These are phyloP conservation scores for Mesaphorura yosii DNA, from an alignment of 1,140 invertebrate genomes.

Conservation along the genomic window DNA sequence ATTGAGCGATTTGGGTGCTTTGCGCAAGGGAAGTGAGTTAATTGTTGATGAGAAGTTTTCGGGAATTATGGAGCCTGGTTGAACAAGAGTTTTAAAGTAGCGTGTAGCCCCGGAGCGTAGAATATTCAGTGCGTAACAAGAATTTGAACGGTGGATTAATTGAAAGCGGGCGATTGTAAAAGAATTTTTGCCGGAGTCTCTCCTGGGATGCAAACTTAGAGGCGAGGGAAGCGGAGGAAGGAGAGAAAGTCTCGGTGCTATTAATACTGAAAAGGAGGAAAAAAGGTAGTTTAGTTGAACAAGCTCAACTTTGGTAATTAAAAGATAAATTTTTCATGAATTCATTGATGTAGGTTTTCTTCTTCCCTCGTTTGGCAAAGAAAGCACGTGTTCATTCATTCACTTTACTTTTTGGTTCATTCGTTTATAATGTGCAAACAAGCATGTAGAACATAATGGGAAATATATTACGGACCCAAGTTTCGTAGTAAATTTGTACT, in stretches of 20 bases:
- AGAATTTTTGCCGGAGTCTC: slow-evolving; percentile 5
- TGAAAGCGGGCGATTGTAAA: slow-evolving; percentile 22
- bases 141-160: slow-evolving; percentile 24
- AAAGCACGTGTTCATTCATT: background rate
- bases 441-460: no score
- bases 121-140: slow-evolving; percentile 18
- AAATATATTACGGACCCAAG: no score
- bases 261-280: background rate
- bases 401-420: no score
- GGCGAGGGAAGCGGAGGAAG: background rate
- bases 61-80: background rate
- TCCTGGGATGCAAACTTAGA: slow-evolving; percentile 21
- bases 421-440: no score
- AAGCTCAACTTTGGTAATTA: slow-evolving; percentile 30
- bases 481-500: no score
- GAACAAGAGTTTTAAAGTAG: no score
- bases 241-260: background rate
- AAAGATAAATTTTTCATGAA: slow-evolving; percentile 32
- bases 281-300: no score
- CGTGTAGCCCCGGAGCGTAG: slow-evolving; percentile 11
- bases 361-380: background rate
- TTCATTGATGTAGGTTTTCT: background rate
- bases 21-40: no score
- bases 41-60: no score
- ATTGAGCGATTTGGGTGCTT: no score